Conservation (phyloP, 2,797 vertebrate species). For the Brachymystax lenok region DNA sequence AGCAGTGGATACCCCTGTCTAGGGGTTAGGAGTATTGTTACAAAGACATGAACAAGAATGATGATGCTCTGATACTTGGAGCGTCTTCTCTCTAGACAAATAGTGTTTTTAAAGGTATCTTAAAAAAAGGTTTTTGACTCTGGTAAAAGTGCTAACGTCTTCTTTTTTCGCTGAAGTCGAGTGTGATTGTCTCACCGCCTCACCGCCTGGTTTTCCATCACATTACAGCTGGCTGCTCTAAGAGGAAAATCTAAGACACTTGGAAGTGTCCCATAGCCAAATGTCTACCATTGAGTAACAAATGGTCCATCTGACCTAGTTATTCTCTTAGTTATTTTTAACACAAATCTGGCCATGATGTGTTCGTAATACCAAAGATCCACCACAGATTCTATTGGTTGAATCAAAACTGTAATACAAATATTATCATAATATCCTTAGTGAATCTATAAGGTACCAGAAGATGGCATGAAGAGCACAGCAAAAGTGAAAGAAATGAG, state of each 20-base stretch:
- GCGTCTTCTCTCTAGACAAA: too few species aligned
- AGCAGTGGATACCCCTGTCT: too few species aligned
- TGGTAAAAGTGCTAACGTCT: slow-evolving; percentile 28
- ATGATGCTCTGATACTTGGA: too few species aligned
- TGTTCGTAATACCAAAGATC: not conserved
- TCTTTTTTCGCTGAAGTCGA: slow-evolving; percentile 12
- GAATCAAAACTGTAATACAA: not conserved
- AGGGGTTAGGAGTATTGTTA: too few species aligned
- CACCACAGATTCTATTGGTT: not conserved
- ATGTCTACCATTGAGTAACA: slow-evolving; percentile 31
- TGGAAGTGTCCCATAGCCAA: slow-evolving; percentile 43
- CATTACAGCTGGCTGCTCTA: slow-evolving; percentile 45
- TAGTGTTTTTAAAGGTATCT: too few species aligned
- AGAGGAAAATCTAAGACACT: slow-evolving; percentile 61
- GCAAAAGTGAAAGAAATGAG: not conserved
- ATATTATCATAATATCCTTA: not conserved
- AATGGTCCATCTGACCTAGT: slow-evolving; percentile 50
- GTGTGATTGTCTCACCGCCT: slow-evolving; percentile 25
- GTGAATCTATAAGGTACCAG: not conserved
- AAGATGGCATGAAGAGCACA: not conserved
- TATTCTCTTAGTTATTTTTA: slow-evolving; percentile 13
- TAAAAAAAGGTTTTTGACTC: slow-evolving; percentile 20
- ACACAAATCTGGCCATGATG: slow-evolving; percentile 2
- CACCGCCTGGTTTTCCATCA: slow-evolving; percentile 50
- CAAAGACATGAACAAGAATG: not conserved